Evolutionary conservation across 2,113 vertebrate species (phyloP).

Genomic region (Maccullochella peelii): DNA sequence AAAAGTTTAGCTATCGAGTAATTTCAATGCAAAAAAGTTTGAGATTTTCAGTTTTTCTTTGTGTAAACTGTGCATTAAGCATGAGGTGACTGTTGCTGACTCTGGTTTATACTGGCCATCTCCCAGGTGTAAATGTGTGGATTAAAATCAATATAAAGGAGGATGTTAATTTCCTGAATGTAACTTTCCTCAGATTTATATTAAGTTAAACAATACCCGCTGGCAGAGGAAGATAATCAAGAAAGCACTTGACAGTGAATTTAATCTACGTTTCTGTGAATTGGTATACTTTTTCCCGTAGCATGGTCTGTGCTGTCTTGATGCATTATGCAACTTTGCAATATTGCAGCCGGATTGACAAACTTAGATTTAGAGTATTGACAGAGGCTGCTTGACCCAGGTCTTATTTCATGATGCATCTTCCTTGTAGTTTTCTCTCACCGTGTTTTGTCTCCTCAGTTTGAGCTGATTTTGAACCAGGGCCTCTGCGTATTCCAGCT

Average conservation of each 20-base stretch:
- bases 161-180: not conserved
- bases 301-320: not conserved
- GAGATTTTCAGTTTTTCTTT: not conserved
- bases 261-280: not conserved
- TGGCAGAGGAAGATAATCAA: constrained; percentile 1
- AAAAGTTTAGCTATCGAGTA: not conserved
- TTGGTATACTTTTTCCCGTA: not conserved
- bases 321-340: not conserved
- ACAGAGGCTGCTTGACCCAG: not conserved
- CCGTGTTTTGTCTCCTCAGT: constrained; percentile 89
- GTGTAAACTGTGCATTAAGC: not conserved
- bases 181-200: not conserved
- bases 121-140: not conserved
- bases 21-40: not conserved
- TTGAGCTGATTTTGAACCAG: constrained; percentile 89
- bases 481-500: constrained; percentile 92
- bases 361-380: not conserved
- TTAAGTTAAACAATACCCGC: not conserved
- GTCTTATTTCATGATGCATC: not conserved
- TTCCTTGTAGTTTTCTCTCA: constrained; percentile 60
- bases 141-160: not conserved
- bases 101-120: not conserved
- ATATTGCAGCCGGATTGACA: not conserved
- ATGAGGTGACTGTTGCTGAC: not conserved
- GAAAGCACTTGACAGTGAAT: not conserved